A percentile compares a stretch with the other conserved stretches of the same genome.
Evolutionary conservation across 92 coral and sea anemone species (phyloP).

Genomic region (Phenganax stokvisi): DNA sequence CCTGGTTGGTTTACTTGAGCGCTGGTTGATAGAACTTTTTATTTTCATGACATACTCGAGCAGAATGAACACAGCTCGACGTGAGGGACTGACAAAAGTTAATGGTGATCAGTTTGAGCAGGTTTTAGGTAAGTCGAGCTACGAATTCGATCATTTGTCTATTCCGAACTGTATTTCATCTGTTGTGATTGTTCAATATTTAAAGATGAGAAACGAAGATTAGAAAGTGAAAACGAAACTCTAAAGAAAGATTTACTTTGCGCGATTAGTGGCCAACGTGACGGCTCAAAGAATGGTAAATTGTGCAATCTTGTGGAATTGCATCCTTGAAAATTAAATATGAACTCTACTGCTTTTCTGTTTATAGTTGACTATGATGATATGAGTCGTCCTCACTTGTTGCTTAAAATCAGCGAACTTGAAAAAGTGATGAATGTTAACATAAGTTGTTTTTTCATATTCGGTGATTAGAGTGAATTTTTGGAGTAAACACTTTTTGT

Average conservation of each 20-base stretch:
- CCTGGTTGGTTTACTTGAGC: not conserved
- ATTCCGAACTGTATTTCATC: not conserved
- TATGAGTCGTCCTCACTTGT: constrained; percentile 78
- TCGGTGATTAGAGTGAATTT: no score
- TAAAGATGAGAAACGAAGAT: constrained; percentile 67
- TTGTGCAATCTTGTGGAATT: constrained; percentile 42
- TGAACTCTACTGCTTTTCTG: not conserved
- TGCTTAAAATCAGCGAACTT: constrained; percentile 68
- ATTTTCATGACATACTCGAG: not conserved
- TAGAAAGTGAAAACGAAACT: constrained; percentile 75
- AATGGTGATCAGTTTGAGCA: not conserved
- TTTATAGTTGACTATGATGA: constrained; percentile 87
- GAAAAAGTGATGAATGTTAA: constrained; percentile 51
- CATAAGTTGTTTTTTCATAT: not conserved
- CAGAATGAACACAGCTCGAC: constrained; percentile 20
- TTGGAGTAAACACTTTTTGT: not conserved
- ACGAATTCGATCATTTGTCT: not conserved
- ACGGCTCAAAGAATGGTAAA: constrained; percentile 42
- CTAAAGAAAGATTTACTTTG: constrained; percentile 76
- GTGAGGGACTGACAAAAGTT: not conserved
- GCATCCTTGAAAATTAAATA: not conserved
- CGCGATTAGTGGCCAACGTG: constrained; percentile 62
- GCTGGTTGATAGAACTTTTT: no score
- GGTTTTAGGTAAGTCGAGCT: not conserved
- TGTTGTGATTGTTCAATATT: not conserved